phyloP scores from a whole-genome alignment of 1,140 invertebrate species.

The Euwallacea fornicatus region DNA sequence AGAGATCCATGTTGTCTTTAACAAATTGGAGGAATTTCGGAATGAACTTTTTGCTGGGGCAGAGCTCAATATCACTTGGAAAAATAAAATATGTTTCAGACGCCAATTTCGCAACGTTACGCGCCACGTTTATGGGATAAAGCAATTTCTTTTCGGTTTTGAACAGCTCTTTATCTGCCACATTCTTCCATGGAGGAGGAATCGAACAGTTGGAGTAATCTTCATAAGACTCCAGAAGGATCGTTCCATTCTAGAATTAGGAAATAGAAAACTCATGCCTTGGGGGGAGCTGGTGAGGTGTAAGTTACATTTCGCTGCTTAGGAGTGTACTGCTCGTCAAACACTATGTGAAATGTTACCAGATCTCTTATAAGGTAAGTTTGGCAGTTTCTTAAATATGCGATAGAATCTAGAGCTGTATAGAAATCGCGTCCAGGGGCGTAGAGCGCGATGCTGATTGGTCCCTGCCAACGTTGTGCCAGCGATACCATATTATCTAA shows the following conservation, averaged over 20 bases:
- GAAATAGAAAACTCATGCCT: background rate
- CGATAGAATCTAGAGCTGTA: constrained; percentile 60
- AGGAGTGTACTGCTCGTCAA: constrained; percentile 63
- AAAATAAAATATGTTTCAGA: constrained; percentile 68
- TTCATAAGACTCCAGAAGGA: constrained; percentile 27
- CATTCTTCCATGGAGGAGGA: constrained; percentile 33
- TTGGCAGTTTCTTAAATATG: constrained; percentile 61
- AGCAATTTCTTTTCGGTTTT: constrained; percentile 56
- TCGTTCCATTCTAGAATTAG: constrained; percentile 4
- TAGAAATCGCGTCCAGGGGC: constrained; percentile 68
- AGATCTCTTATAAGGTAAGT: constrained; percentile 57
- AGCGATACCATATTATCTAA: constrained; percentile 46
- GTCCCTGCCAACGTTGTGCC: constrained; percentile 57
- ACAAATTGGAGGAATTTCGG: constrained; percentile 49
- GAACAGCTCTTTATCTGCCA: constrained; percentile 37
- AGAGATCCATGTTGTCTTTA: constrained; percentile 19
- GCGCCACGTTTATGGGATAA: constrained; percentile 76
- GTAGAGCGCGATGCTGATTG: constrained; percentile 69
- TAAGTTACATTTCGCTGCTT: constrained; percentile 40
- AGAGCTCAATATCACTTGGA: constrained; percentile 75
- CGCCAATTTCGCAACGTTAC: constrained; percentile 67
- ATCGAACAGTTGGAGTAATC: constrained; percentile 37
- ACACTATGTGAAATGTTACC: constrained; percentile 69
- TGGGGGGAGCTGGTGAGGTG: background rate
- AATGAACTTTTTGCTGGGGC: constrained; percentile 57